A percentile compares a stretch with the other conserved stretches of the same genome.
Conservation (phyloP, 2,797 vertebrate species). For the Anguilla marmorata region DNA sequence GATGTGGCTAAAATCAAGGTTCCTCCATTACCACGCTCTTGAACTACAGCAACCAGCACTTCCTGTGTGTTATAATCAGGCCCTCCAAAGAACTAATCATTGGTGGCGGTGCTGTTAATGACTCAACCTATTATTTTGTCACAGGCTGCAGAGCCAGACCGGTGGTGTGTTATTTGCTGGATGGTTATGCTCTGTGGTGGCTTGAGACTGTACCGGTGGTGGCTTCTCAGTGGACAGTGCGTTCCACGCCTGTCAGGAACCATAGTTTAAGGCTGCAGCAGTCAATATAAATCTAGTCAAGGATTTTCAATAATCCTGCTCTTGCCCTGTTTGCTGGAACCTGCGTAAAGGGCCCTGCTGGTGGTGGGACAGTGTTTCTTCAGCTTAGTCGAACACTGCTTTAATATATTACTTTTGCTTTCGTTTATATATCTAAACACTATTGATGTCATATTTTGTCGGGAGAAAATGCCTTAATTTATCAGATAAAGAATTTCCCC, state of each 20-base stretch:
- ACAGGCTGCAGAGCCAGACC: constrained; percentile 17
- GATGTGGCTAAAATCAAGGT: constrained; percentile 3
- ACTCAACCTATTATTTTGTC: constrained; percentile 36
- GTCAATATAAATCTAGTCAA: background rate
- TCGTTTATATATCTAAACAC: background rate
- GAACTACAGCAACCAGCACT: constrained; percentile 13
- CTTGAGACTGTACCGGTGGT: background rate
- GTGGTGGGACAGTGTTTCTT: background rate
- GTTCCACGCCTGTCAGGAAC: background rate
- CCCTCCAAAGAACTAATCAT: constrained; percentile 29
- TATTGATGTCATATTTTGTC: background rate
- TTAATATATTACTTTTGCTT: background rate
- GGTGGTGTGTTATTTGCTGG: constrained; percentile 14
- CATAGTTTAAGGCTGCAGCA: background rate
- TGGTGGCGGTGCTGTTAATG: constrained; percentile 22
- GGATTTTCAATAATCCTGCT: background rate
- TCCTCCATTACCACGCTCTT: constrained; percentile 17
- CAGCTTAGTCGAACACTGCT: background rate
- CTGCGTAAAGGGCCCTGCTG: background rate
- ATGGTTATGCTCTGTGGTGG: constrained; percentile 4
- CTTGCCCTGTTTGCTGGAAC: background rate
- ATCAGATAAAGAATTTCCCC: background rate
- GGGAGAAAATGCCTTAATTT: background rate
- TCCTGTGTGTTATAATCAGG: constrained; percentile 36
- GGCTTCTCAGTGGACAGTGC: background rate